Base-by-base conservation (phyloP, 2,113 vertebrate genomes). In the Pituophis catenifer region DNA sequence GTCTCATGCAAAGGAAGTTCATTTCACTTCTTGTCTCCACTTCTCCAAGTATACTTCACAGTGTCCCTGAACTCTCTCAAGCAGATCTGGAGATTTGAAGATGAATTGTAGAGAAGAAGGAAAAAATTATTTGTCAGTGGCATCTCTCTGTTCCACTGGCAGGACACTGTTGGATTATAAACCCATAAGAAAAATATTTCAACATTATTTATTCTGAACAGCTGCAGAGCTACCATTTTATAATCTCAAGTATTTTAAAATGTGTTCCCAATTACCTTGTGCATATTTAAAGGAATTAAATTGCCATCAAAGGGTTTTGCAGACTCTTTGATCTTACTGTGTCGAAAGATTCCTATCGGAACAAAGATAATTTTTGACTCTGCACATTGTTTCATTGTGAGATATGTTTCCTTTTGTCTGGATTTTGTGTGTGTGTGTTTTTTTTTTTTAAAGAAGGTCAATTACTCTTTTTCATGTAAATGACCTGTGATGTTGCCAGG, bases 231-330 rank as follows among this genome's bases (percentile, higher is more conserved):
- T 96, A 96, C 93, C 96, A 92, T 94, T 95, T 95, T 96, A 94
- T 95, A 97, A 96, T 95, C 94, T 87, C 93, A 96, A 93, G 90
- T 94, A 96, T 97, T 93, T 94, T 95, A 95, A 95, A 96, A 96
- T 95, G 91, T 97, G 97, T 96, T 97, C 96, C 96, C 96, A 97
- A 96, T 98, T 98, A 97, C 96, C 93, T 93, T 0, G 26, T 97
- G 95, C 93, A 94, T 97, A 96, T 97, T 97, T 97, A 97, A 94
- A 97, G 94, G 94, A 97, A 97, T 97, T 97, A 95, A 91, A 95
- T 97, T 97, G 96, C 96, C 97, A 97, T 98, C 97, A 97, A 97
- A 98, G 97, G 86, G 44, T 94, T 97, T 96, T 95, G 92, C 92
- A 94, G 96, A 92, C 89, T 94, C 94, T 97, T 96, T 97, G 96